phyloP scores from a whole-genome alignment of 2,888 invertebrate genomes.

The Bombyx huttoni region DNA sequence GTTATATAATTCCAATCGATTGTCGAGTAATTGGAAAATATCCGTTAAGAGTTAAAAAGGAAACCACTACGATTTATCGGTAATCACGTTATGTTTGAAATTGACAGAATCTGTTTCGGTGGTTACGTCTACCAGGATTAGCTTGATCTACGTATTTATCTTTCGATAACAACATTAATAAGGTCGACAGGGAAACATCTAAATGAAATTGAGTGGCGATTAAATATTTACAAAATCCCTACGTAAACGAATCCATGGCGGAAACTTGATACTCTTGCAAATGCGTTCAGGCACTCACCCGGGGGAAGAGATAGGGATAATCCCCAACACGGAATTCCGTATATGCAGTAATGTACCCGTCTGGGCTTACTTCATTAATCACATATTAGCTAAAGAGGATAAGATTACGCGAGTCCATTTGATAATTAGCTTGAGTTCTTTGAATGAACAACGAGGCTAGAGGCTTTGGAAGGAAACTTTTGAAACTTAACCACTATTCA shows the following conservation, averaged over 20 bases:
- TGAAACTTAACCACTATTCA: neutral
- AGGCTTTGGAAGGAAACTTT: neutral
- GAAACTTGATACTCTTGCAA: constrained; percentile 26
- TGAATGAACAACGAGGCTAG: neutral
- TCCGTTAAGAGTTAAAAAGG: too few relatives aligned
- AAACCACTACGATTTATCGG: too few relatives aligned
- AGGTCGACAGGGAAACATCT: neutral
- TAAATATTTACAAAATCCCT: neutral
- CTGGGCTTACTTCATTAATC: constrained; percentile 37
- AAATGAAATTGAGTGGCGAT: neutral
- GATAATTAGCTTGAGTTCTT: constrained; percentile 13
- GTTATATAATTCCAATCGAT: too few relatives aligned
- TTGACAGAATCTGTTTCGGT: too few relatives aligned
- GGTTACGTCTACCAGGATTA: too few relatives aligned
- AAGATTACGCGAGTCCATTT: constrained; percentile 24
- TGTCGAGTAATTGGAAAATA: too few relatives aligned
- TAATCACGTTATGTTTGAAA: too few relatives aligned
- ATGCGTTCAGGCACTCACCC: constrained; percentile 14
- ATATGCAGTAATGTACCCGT: constrained; percentile 17
- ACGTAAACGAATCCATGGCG: neutral
- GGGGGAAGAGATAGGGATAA: constrained; percentile 14
- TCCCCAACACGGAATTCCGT: constrained; percentile 8
- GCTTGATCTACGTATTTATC: neutral
- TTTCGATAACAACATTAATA: neutral
- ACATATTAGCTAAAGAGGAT: constrained; percentile 44